Base-by-base conservation (phyloP, 2,797 vertebrate genomes). In the Harpagifer antarcticus region DNA sequence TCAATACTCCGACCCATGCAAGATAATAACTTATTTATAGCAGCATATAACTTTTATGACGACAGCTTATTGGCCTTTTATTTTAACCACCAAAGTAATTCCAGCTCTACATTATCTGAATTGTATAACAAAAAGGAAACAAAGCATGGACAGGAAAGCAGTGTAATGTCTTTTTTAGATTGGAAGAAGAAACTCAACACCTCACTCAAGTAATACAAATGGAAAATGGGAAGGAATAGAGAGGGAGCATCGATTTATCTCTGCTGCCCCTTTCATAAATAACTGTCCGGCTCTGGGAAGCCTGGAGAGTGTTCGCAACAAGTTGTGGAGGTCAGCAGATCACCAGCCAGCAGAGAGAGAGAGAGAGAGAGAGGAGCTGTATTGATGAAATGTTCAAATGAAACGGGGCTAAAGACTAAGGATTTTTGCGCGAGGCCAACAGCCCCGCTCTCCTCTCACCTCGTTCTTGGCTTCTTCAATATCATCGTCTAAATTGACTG, bases 321-420 rank as follows among this genome's bases (percentile, higher is more conserved):
- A 69, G 82, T 87, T 61, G 80, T n/a, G 53, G 74, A 87, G 85
- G 82, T 84, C 85, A 88, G 87, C 68, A 55, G 67, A 23, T 5
- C 50, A 52, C 44, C 50, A 19, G 57, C 33, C 20, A 2, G 7
- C 12, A 27, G 27, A 27, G 33, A 20, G 44, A n/a, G n/a, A 27
- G 33, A 20, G 44, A n/a, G n/a, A 48, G 61, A 58, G 37, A 48
- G 31, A 33, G 49, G n/a, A 37, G 3, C 16, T 55, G 19, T 62
- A 49, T 57, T 56, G 74, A 85, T 78, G 60, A 77, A 74, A 77
- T 47, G 71, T 71, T 72, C 2, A 80, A 81, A 73, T 69, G 49
- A 81, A 86, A 44, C 12, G 0, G 65, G 64, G 73, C 61, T 62
- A 76, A 83, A 83, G 74, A 72, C 53, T 27, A 2, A 64, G 72